Conservation (phyloP, 2,888 invertebrate genomes). For the Dryadula phaetusa region DNA sequence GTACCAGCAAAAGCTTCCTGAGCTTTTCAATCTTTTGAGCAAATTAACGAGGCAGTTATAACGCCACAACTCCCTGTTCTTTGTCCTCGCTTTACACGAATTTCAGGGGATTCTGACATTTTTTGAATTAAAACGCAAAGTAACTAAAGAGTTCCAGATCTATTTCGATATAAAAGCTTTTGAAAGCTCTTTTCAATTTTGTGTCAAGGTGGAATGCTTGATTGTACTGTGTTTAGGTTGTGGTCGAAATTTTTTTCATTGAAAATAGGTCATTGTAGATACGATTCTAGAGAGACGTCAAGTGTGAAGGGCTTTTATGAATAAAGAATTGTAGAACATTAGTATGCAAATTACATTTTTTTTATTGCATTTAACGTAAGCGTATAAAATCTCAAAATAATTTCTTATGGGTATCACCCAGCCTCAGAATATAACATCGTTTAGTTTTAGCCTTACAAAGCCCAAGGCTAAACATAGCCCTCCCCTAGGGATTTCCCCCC, state of each 20-base stretch:
- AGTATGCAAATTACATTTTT: no score
- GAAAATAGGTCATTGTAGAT: no score
- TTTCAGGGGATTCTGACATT: background rate
- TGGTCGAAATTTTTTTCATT: background rate
- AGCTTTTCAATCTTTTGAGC: background rate
- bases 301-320: no score
- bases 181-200: constrained; percentile 12
- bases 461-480: no score
- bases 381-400: no score
- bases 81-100: background rate
- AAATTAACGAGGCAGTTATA: background rate
- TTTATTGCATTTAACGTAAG: no score
- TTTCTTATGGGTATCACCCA: no score
- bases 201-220: constrained; percentile 3
- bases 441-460: no score
- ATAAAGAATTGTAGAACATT: no score
- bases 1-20: background rate
- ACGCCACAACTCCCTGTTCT: background rate
- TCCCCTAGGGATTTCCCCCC: no score
- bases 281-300: no score
- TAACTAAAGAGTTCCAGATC: background rate
- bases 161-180: constrained; percentile 7
- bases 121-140: background rate
- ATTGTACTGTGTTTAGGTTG: background rate
- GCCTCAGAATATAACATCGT: no score